phyloP scores from a whole-genome alignment of 2,888 invertebrate species.

The Rhingia rostrata region DNA sequence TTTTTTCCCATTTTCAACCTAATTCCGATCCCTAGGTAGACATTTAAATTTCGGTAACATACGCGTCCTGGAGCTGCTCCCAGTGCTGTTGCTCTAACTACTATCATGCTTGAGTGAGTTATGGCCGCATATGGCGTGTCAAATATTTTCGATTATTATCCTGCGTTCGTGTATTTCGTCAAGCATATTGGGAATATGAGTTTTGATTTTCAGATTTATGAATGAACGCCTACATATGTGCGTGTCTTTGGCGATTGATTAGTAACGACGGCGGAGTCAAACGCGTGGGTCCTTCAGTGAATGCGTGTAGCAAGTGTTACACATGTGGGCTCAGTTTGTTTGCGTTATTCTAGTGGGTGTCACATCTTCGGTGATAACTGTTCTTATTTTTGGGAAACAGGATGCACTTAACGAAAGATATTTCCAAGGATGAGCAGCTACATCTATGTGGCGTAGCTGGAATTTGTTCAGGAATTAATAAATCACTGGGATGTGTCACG shows the following conservation, averaged over 20 bases:
- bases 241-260: slow-evolving; percentile 54
- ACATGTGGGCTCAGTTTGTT: slow-evolving; percentile 61
- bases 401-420: slow-evolving; percentile 63
- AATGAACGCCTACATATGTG: slow-evolving; percentile 54
- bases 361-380: slow-evolving; percentile 21
- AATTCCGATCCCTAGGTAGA: slow-evolving; percentile 24
- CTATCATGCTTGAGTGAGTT: slow-evolving; percentile 59
- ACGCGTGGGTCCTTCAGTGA: slow-evolving; percentile 35
- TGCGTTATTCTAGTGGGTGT: slow-evolving; percentile 49
- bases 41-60: slow-evolving; percentile 12
- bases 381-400: slow-evolving; percentile 60
- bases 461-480: slow-evolving; percentile 75
- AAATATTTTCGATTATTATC: slow-evolving; percentile 63
- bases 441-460: slow-evolving; percentile 21
- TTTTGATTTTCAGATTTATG: slow-evolving; percentile 73
- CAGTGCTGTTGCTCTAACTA: slow-evolving; percentile 31
- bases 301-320: slow-evolving; percentile 58
- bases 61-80: slow-evolving; percentile 45
- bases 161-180: slow-evolving; percentile 66
- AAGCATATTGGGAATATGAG: slow-evolving; percentile 67
- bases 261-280: slow-evolving; percentile 39
- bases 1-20: slow-evolving; percentile 11
- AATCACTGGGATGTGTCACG: slow-evolving; percentile 64
- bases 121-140: slow-evolving; percentile 64
- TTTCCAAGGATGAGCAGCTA: slow-evolving; percentile 6